Percentiles rank a stretch among this genome's conserved stretches.
These are phyloP conservation scores for Cercopithecus petaurista DNA, from an alignment of 2,797 vertebrate species.

Conservation along the genomic window DNA sequence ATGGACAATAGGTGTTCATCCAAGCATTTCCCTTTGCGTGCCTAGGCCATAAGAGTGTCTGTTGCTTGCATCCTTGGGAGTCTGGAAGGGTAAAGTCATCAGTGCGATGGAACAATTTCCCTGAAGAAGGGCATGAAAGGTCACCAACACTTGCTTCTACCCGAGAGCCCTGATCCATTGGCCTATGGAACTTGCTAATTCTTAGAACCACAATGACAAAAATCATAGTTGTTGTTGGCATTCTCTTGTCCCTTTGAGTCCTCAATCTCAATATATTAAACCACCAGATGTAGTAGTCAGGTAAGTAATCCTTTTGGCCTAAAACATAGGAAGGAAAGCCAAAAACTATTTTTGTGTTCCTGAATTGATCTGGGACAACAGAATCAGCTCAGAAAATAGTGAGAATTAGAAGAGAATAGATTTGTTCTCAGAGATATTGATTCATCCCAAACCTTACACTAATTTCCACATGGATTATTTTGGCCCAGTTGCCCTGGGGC, in stretches of 20 bases:
- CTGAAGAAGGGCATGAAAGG: neutral
- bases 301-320: neutral
- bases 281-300: neutral
- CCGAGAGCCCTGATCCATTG: neutral
- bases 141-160: neutral
- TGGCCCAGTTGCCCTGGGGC: neutral
- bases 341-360: neutral
- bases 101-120: neutral
- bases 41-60: neutral
- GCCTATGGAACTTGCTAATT: neutral
- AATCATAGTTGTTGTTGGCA: neutral
- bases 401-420: neutral
- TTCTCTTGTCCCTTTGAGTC: neutral
- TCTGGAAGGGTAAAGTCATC: neutral
- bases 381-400: neutral
- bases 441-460: neutral
- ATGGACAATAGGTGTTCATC: neutral
- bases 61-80: neutral
- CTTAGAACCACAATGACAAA: neutral
- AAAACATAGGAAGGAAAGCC: neutral
- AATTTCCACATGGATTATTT: conserved; percentile 35
- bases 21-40: neutral
- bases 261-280: neutral
- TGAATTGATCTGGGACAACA: neutral
- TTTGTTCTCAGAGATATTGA: neutral